phyloP scores from a whole-genome alignment of 2,888 invertebrate genomes.

The Plagodis dolabraria region DNA sequence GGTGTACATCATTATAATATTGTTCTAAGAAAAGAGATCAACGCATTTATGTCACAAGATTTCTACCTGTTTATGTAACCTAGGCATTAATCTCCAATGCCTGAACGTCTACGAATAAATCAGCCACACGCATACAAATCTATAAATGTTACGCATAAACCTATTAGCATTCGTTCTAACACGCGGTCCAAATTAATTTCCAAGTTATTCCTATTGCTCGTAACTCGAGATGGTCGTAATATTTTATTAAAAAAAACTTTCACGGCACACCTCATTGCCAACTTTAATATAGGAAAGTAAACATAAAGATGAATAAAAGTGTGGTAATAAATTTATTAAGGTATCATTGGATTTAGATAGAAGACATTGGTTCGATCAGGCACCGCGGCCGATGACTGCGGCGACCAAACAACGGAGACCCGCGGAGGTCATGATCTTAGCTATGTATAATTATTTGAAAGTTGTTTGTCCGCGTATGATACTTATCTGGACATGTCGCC shows the following conservation, averaged over 20 bases:
- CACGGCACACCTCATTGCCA: slow-evolving; percentile 48
- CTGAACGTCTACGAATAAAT: slow-evolving; percentile 24
- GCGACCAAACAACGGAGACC: slow-evolving; percentile 1
- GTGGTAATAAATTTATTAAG: slow-evolving; percentile 50
- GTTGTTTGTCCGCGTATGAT: slow-evolving; percentile 57
- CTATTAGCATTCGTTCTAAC: slow-evolving; percentile 32
- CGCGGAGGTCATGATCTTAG: slow-evolving; percentile 45
- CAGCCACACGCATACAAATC: slow-evolving; percentile 29
- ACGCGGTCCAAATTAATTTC: slow-evolving; percentile 31
- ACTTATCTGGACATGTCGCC: slow-evolving; percentile 48
- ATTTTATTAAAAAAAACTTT: slow-evolving; percentile 48
- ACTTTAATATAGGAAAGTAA: slow-evolving; percentile 56
- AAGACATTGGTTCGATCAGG: slow-evolving; percentile 38
- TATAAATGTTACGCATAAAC: slow-evolving; percentile 18
- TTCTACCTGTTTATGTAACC: slow-evolving; percentile 23
- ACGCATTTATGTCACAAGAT: slow-evolving; percentile 13
- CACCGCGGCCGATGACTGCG: slow-evolving; percentile 16
- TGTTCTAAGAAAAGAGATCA: slow-evolving; percentile 26
- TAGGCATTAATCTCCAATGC: slow-evolving; percentile 21
- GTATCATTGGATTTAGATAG: slow-evolving; percentile 44
- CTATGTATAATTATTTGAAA: slow-evolving; percentile 49
- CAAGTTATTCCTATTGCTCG: slow-evolving; percentile 29
- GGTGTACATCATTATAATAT: no score
- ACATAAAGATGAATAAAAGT: slow-evolving; percentile 46
- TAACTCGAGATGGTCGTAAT: slow-evolving; percentile 41